These are phyloP conservation scores for Heliconius congener DNA, from an alignment of 1,140 invertebrate species.

Conservation along the genomic window DNA sequence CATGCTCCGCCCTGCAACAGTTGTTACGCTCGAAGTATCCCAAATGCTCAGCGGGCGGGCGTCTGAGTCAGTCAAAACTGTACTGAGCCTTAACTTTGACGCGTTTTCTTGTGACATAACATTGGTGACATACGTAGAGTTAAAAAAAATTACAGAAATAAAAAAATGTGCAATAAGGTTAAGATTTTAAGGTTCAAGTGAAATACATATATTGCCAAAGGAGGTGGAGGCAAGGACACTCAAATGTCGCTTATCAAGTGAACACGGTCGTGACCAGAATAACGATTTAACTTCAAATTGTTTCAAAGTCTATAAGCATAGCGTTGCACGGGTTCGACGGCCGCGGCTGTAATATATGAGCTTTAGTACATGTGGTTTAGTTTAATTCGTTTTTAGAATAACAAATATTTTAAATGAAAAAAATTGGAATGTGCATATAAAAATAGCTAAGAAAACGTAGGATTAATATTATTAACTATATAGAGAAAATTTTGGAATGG, in stretches of 20 bases:
- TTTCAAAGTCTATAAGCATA: conserved; percentile 71
- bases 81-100: conserved; percentile 41
- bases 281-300: conserved; percentile 56
- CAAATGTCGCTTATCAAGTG: conserved; percentile 64
- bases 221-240: conserved; percentile 53
- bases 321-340: conserved; percentile 72
- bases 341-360: conserved; percentile 56
- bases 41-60: conserved; percentile 44
- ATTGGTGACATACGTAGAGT: conserved; percentile 8
- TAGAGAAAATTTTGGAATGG: conserved; percentile 50
- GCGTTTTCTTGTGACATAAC: conserved; percentile 34
- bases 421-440: background rate
- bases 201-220: conserved; percentile 29
- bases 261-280: conserved; percentile 65
- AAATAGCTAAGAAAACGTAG: background rate
- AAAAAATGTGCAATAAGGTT: too few relatives aligned
- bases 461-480: background rate
- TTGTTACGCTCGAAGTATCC: conserved; percentile 72
- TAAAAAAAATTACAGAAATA: background rate
- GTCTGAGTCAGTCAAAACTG: conserved; percentile 45
- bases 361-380: conserved; percentile 26
- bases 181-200: conserved; percentile 2
- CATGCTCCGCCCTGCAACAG: conserved; percentile 58
- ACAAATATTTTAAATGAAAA: background rate
- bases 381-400: conserved; percentile 23